Conservation (phyloP, 2,113 vertebrate species). For the Gila orcuttii region DNA sequence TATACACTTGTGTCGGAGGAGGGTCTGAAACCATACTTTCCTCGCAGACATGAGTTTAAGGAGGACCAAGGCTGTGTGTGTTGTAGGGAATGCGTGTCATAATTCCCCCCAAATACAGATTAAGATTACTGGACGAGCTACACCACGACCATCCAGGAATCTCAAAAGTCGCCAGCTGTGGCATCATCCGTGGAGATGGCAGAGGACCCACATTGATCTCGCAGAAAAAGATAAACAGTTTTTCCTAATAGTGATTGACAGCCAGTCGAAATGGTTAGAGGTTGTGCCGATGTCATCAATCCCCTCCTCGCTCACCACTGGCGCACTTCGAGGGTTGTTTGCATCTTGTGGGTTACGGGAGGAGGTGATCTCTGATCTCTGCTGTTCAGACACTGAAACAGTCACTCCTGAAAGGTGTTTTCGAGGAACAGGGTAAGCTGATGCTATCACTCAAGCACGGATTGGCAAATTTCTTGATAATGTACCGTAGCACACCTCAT, state of each 20-base stretch:
- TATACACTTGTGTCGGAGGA: neutral
- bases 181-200: neutral
- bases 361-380: neutral
- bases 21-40: neutral
- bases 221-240: neutral
- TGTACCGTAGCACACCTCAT: neutral
- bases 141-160: neutral
- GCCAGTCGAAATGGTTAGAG: neutral
- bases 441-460: neutral
- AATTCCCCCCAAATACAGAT: neutral
- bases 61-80: neutral
- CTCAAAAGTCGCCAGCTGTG: neutral
- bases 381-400: neutral
- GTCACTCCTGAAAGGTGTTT: neutral
- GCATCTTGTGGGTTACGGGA: neutral
- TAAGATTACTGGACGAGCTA: neutral
- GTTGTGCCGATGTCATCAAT: neutral
- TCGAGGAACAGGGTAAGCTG: neutral
- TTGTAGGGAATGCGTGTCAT: neutral
- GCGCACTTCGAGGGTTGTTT: neutral
- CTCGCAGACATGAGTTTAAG: neutral
- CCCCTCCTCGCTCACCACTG: constrained; percentile 23
- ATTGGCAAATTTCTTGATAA: constrained; percentile 17
- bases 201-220: neutral
- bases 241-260: neutral